phyloP scores from a whole-genome alignment of 2,797 vertebrate species.

The Rhinogobio ventralis region DNA sequence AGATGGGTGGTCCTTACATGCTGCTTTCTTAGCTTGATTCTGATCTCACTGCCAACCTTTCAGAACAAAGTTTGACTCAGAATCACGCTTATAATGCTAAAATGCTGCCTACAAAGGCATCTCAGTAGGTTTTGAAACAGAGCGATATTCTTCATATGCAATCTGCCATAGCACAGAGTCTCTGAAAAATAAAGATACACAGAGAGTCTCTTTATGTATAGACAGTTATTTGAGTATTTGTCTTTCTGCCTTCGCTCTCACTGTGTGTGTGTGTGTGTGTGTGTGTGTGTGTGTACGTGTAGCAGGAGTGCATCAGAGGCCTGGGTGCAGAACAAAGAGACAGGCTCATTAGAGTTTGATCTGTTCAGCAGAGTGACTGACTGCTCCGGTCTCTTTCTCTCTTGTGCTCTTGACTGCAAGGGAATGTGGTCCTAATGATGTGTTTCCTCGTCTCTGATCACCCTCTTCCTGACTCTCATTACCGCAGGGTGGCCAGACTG shows the following conservation, averaged over 20 bases:
- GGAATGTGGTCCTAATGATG: constrained; percentile 56
- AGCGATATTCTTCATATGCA: not conserved
- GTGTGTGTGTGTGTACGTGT: constrained; percentile 24
- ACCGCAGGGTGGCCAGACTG: constrained; percentile 30
- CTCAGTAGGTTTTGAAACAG: not conserved
- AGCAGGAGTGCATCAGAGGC: constrained; percentile 25
- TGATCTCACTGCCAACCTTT: not conserved
- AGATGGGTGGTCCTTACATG: not conserved
- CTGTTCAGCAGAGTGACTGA: constrained; percentile 38
- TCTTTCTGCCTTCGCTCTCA: constrained; percentile 20
- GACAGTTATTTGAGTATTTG: constrained; percentile 24
- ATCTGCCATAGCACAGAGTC: constrained; percentile 1
- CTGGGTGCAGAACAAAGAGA: constrained; percentile 42
- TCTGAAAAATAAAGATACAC: constrained; percentile 20
- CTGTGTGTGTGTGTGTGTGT: constrained; percentile 10
- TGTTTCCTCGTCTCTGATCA: constrained; percentile 55
- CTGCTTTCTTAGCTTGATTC: not conserved
- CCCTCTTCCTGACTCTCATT: constrained; percentile 55
- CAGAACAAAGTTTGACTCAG: not conserved
- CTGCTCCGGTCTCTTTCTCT: constrained; percentile 10
- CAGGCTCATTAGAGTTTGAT: constrained; percentile 49
- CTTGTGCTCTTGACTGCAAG: constrained; percentile 22
- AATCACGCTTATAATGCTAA: constrained; percentile 19
- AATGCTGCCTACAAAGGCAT: not conserved
- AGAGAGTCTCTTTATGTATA: constrained; percentile 14